Base-by-base conservation (phyloP, 2,113 vertebrate species). In the Callospermophilus lateralis region DNA sequence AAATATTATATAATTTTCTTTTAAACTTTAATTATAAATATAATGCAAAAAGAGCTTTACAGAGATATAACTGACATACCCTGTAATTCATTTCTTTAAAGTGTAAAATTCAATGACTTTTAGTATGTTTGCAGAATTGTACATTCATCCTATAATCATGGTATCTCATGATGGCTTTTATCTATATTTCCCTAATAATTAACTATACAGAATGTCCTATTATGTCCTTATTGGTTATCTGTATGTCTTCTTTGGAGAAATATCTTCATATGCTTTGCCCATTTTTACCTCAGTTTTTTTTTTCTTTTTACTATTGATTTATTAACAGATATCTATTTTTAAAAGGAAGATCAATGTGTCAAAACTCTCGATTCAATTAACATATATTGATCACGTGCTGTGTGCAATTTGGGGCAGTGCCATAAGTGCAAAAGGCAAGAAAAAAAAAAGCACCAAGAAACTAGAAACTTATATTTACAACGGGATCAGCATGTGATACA, bases 221-320 rank as follows among this genome's bases (percentile, higher is more conserved):
- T 76, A 72, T 65, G 28, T 79, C 20, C 16, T 72, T 78, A 93
- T 45, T 81, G 67, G 16, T 28, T 48, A 87, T 37, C 48, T 48
- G 17, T 76, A 76, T 83, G 80, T 76, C 30, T 83, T 68, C 37
- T 88, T 76, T 95, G 45, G 20, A 81, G 78, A 81, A 92, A 81
- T 87, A 83, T 32, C 9, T 55, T 85, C 30, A 67, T 37, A 68
- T 88, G 19, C 30, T 68, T 83, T 77, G 39, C 11, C 28, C 20
- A 65, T 90, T 96, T 90, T 37, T 63, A 96, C 88, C 32, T 91
- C 22, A 24, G n/a, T 91, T 84, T 80, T 86, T n/a, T n/a, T n/a
- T 79, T 12, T 39, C 10, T 91, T 96, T 88, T 87, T 84, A 39
- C n/a, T 90, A 93, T n/a, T 79, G 30, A 91, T 16, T 91, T 86